A percentile compares a stretch with the other conserved stretches of the same genome.
These are phyloP conservation scores for Elgonia sp. DNA, from an alignment of 2,888 invertebrate species.

Conservation along the genomic window DNA sequence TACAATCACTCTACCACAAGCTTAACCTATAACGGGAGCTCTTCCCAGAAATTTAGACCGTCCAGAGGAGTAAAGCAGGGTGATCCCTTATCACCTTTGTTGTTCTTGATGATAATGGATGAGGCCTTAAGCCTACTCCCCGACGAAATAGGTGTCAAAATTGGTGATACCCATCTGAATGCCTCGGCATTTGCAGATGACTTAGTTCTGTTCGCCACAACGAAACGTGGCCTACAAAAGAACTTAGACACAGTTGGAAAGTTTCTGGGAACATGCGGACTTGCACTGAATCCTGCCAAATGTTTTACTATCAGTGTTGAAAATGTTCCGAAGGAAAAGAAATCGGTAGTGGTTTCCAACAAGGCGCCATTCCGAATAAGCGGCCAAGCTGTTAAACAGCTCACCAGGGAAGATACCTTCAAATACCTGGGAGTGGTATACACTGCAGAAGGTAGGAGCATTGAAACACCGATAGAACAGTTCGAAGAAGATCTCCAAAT, in stretches of 20 bases:
- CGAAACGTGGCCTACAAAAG: constrained; percentile 80
- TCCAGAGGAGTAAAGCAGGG: constrained; percentile 49
- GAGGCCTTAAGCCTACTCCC: constrained; percentile 8
- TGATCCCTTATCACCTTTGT: constrained; percentile 45
- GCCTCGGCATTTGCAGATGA: constrained; percentile 43
- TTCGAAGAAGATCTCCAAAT: neutral
- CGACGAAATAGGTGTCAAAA: constrained; percentile 38
- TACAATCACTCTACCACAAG: neutral
- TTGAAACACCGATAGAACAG: neutral
- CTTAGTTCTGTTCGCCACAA: neutral
- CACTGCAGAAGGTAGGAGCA: constrained; percentile 17
- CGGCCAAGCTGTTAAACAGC: neutral
- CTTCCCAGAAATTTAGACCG: neutral
- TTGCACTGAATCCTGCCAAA: constrained; percentile 80
- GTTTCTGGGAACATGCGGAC: constrained; percentile 73
- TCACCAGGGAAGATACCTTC: constrained; percentile 40
- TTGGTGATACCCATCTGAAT: constrained; percentile 54
- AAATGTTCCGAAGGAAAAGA: constrained; percentile 62
- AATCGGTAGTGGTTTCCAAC: constrained; percentile 44
- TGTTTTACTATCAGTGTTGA: constrained; percentile 27
- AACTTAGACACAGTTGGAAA: constrained; percentile 70
- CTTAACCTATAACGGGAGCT: neutral
- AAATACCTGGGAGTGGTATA: constrained; percentile 28
- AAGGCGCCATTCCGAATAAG: neutral
- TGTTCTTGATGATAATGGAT: constrained; percentile 53